Evolutionary conservation across 2,797 vertebrate species (phyloP).

Genomic region (Uromys caudimaculatus): DNA sequence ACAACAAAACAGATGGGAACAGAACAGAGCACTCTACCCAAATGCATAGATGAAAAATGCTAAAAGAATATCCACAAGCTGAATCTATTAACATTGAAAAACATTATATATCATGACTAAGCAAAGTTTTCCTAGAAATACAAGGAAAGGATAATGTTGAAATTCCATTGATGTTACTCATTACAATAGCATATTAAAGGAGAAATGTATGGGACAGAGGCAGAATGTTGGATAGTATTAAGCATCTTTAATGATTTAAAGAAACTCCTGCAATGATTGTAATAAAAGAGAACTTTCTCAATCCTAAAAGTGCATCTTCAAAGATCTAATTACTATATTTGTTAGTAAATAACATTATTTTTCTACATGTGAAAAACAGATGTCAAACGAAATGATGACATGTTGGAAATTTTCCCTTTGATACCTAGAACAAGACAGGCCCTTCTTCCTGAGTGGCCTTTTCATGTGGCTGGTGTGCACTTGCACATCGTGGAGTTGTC

Average conservation of each 20-base stretch:
- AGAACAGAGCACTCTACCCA: neutral
- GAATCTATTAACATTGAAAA: slow-evolving; percentile 4
- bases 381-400: slow-evolving; percentile 3
- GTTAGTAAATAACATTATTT: neutral
- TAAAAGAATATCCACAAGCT: slow-evolving; percentile 34
- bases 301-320: neutral
- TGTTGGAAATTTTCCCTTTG: slow-evolving; percentile 2
- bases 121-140: slow-evolving; percentile 14
- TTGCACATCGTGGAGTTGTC: neutral
- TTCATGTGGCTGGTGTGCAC: neutral
- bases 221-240: slow-evolving; percentile 50
- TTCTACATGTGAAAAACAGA: slow-evolving; percentile 18
- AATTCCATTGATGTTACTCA: slow-evolving; percentile 22
- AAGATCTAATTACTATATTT: neutral
- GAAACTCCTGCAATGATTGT: neutral
- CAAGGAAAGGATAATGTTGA: neutral
- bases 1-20: neutral
- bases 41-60: slow-evolving; percentile 17
- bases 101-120: neutral
- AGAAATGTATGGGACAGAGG: slow-evolving; percentile 10
- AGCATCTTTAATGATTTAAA: slow-evolving; percentile 41
- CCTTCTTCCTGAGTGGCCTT: neutral
- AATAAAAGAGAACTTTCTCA: slow-evolving; percentile 61
- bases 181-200: slow-evolving; percentile 3
- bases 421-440: neutral